Conservation (phyloP, 2,797 vertebrate genomes). For the Chaetodon trifasciatus region DNA sequence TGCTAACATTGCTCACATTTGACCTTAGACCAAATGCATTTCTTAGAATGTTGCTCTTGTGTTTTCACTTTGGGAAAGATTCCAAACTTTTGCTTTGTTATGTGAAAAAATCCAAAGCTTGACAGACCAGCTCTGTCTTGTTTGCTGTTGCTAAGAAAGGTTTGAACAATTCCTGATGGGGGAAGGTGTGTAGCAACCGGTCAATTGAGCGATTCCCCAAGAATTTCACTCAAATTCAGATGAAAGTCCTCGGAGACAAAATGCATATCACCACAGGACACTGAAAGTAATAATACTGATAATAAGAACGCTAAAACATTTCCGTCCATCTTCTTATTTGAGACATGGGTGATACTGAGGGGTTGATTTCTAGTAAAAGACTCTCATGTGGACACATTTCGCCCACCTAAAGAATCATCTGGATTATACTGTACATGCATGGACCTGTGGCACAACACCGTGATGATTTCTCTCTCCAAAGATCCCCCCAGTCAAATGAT, state of each 20-base stretch:
- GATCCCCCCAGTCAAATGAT: constrained; percentile 23
- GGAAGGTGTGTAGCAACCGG: neutral
- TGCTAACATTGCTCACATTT: neutral
- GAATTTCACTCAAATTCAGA: neutral
- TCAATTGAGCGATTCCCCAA: neutral
- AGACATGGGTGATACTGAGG: neutral
- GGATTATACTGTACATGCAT: neutral
- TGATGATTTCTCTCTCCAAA: neutral
- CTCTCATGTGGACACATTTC: neutral
- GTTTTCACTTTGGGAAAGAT: constrained; percentile 3
- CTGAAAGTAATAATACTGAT: neutral
- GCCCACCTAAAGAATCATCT: neutral
- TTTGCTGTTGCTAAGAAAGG: neutral
- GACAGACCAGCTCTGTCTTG: no score
- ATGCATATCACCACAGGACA: neutral
- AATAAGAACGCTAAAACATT: neutral
- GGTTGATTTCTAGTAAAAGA: neutral
- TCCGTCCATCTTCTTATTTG: no score
- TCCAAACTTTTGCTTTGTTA: neutral
- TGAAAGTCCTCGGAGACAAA: neutral
- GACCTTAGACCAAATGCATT: neutral
- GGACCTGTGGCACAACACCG: constrained; percentile 25
- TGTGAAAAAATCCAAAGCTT: no score
- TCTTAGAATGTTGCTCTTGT: neutral
- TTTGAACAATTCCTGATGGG: neutral